Evolutionary conservation across 35 echinoderm and acorn worm genomes (phyloP), one percentile per base, ranked within the genome.

Genomic region (Chiridota heheva): DNA sequence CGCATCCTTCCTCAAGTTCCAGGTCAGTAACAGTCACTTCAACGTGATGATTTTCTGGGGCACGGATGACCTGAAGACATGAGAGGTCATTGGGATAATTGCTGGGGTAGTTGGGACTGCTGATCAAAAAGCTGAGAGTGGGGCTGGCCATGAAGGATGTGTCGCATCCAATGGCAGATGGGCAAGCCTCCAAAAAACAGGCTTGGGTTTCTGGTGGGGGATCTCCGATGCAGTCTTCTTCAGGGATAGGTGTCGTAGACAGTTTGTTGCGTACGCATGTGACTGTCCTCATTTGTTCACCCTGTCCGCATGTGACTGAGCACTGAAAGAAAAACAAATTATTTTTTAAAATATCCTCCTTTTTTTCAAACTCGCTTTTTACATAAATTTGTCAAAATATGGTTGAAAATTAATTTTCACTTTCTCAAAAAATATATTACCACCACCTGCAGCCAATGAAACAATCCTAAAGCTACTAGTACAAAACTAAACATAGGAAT

Each of bases 301-400:
- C 91, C 40, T 84, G 67, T 51, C 91, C 91, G 49, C 91, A 95
- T 7, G 81, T 89, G 0, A 81, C 86, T 0, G 91, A 95, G 49
- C 91, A 95, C 86, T 92, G 57, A 24, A 69, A 60, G 39, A 57
- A 32, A 82, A 47, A 13, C 2, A 72, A 72, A 33, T 31, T 31
- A 16, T 4, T 36, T 4, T 5, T 10, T 7, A 64, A 8, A 15
- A 7, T 7, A 7, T 64, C 28, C 47, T 12, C 47, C 10, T 53
- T n/a, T 12, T 53, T n/a, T 12, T 53, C 10, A 12, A 53, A 12
- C 10, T 53, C 10, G 10, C n/a, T 12, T 12, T 53, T 12, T n/a
- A 53, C 10, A n/a, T 10, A n/a, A n/a, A 53, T 12, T n/a, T 53
- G n/a, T 12, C 10, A 53, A 53, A 12, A 53, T n/a, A n/a, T 10